A percentile compares a stretch with the other conserved stretches of the same genome.
phyloP scores from a whole-genome alignment of 2,888 invertebrate species.

The Anthoptus insignis region DNA sequence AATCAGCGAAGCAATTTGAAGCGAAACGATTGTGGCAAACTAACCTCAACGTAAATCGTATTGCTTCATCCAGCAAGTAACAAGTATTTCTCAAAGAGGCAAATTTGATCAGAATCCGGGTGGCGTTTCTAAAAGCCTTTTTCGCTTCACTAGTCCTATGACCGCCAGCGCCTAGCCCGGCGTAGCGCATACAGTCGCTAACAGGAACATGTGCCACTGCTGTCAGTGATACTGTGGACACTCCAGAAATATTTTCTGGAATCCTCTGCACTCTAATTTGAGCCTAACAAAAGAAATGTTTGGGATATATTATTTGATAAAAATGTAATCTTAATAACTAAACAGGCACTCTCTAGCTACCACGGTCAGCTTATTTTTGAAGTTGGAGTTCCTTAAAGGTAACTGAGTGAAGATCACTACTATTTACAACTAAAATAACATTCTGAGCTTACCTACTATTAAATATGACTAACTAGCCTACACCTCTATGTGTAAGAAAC shows the following conservation, averaged over 20 bases:
- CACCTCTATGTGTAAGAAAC: no score
- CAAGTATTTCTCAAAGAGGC: slow-evolving; percentile 80
- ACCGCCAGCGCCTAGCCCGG: slow-evolving; percentile 76
- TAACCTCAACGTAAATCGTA: slow-evolving; percentile 74
- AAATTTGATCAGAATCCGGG: slow-evolving; percentile 78
- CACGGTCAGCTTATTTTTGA: no score
- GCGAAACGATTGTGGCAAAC: no score
- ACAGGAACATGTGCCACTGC: slow-evolving; percentile 70
- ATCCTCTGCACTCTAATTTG: slow-evolving; percentile 75
- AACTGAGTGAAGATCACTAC: no score
- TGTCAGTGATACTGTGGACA: slow-evolving; percentile 69
- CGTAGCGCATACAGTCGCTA: slow-evolving; percentile 69
- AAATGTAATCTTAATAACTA: no score
- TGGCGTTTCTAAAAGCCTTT: slow-evolving; percentile 73
- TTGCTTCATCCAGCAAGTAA: slow-evolving; percentile 69
- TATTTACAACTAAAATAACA: no score
- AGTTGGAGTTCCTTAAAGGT: no score
- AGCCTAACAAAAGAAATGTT: slow-evolving; percentile 58
- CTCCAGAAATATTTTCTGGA: slow-evolving; percentile 78
- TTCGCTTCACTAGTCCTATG: slow-evolving; percentile 77
- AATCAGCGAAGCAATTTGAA: no score
- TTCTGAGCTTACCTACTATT: no score
- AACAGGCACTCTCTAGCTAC: no score
- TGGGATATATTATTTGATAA: no score
- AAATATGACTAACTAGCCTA: no score